Percentiles rank a stretch among this genome's conserved stretches.
Evolutionary conservation across 2,113 vertebrate species (phyloP).

Genomic region (Rostratula benghalensis): DNA sequence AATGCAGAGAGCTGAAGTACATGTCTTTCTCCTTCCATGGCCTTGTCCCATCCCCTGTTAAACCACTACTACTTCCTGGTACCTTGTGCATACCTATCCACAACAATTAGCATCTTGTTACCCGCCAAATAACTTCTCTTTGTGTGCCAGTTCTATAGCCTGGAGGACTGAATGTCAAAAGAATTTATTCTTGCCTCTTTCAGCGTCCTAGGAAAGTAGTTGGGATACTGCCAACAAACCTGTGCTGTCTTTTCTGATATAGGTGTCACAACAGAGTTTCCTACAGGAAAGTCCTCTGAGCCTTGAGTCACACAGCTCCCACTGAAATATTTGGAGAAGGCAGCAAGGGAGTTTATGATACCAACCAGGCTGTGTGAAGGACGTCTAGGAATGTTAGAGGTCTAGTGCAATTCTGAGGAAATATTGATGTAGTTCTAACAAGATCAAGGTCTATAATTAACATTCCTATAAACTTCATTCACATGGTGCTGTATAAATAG

Average conservation of each 20-base stretch:
- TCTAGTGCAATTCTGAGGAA: background rate
- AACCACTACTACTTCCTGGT: background rate
- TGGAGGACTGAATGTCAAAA: conserved; percentile 12
- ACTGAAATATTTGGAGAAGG: background rate
- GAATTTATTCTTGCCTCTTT: background rate
- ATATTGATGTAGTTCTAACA: background rate
- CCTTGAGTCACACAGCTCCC: background rate
- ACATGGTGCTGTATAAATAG: background rate
- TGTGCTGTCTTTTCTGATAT: background rate
- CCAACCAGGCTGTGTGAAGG: background rate
- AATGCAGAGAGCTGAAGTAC: background rate
- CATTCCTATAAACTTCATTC: background rate
- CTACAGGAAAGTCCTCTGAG: background rate
- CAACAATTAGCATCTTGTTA: background rate
- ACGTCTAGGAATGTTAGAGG: background rate
- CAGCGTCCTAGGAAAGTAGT: background rate
- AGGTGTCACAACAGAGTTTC: background rate
- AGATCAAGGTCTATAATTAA: background rate
- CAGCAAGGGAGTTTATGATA: background rate
- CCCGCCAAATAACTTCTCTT: background rate
- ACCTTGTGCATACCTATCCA: background rate
- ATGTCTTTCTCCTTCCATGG: background rate
- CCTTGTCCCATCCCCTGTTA: background rate
- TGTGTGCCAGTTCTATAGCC: background rate
- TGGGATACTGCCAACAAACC: conserved; percentile 12